These are phyloP conservation scores for Erebia epiphron DNA, from an alignment of 2,888 invertebrate species.

Conservation along the genomic window DNA sequence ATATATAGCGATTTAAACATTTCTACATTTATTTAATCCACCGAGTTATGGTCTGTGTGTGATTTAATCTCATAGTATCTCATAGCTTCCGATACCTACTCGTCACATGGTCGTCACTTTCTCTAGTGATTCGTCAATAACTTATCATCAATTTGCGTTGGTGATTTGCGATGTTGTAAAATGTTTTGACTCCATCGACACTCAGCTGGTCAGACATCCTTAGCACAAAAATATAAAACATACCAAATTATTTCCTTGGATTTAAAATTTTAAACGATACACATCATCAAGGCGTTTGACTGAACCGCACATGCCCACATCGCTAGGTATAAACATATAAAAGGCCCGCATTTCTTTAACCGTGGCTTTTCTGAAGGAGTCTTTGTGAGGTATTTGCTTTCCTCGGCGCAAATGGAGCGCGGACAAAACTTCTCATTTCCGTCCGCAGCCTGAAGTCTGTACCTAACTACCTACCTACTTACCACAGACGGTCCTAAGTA, in stretches of 20 bases:
- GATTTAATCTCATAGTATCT: too few species aligned
- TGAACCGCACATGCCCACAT: background rate
- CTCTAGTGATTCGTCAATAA: too few species aligned
- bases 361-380: conserved; percentile 29
- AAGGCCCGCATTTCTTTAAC: conserved; percentile 26
- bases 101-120: too few species aligned
- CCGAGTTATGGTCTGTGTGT: too few species aligned
- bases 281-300: background rate
- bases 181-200: too few species aligned
- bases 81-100: too few species aligned
- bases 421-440: conserved; percentile 48
- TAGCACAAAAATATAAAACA: too few species aligned
- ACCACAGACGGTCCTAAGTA: background rate
- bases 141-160: too few species aligned
- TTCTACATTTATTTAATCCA: too few species aligned
- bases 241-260: background rate
- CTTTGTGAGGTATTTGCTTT: conserved; percentile 45
- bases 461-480: background rate
- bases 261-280: background rate
- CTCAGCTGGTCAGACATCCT: too few species aligned
- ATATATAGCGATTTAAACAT: too few species aligned
- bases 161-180: too few species aligned
- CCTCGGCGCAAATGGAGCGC: conserved; percentile 43
- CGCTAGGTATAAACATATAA: conserved; percentile 21
- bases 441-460: conserved; percentile 24